Base-by-base conservation (phyloP, 92 coral and sea anemone species). In the Zoanthus solanderi region DNA sequence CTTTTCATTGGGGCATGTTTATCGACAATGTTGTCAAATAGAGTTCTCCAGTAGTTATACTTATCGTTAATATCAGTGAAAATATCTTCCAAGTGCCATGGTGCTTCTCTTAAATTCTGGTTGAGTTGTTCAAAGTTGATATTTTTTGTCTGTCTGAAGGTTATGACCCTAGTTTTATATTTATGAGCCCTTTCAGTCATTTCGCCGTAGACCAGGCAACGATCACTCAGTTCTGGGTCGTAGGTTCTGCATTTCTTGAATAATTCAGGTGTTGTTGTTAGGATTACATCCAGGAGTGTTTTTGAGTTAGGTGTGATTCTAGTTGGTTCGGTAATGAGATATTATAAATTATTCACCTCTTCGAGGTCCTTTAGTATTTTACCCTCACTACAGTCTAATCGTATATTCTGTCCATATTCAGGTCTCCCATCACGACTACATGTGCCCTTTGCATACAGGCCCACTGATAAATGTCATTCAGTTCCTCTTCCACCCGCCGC, bases 181-280 rank as follows among this genome's bases (percentile, higher is more conserved):
- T 89, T 89, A 29, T 80, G 71, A n/a, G 80, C 86, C 89, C 76
- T 86, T 90, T 67, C 92, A 1, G 66, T 84, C 95, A 92, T 89
- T 77, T 84, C 84, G 29, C 91, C 95, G 83, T 56, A 92, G 31
- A 89, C 52, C 75, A 89, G 45, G 31, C 83, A 46, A 73, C 89
- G 94, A 67, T 92, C 90, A 89, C 94, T 92, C 42, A 89, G 79
- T 68, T 79, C 90, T 48, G 92, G 94, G 16, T 92, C 32, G 48
- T 72, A 90, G 18, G 76, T 53, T 42, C 92, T 87, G 50, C 90
- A 75, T 90, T 80, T 82, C 46, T 52, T 65, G 42, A 87, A 87
- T 4, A 87, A 68, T 2, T 68, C 84, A 9, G 90, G 90, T 57
- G 5, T 13, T 9, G 7, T 60, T 60, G 87, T 89, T 28, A 74